Evolutionary conservation across 2,113 vertebrate genomes (phyloP).

Genomic region (Uria aalge): DNA sequence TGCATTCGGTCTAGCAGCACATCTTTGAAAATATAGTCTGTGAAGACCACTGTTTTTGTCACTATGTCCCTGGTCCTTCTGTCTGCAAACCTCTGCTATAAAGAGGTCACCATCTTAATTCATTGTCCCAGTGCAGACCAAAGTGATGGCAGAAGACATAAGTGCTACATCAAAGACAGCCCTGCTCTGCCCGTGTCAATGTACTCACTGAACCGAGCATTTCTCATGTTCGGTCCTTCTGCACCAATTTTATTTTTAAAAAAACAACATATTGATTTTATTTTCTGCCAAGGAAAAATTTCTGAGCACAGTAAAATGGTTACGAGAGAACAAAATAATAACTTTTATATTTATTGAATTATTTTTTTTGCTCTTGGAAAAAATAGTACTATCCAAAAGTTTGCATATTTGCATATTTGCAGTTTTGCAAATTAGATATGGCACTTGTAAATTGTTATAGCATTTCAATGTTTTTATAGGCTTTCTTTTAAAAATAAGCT

Average conservation of each 20-base stretch:
- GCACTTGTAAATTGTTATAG: background rate
- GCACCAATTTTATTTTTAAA: background rate
- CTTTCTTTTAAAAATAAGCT: background rate
- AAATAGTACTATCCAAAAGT: background rate
- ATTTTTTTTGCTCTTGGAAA: background rate
- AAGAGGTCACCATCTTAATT: background rate
- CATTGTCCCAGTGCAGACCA: background rate
- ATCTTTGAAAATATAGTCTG: background rate
- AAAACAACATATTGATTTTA: constrained; percentile 23
- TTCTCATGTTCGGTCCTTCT: background rate
- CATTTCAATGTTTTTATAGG: background rate
- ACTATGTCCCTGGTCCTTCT: background rate
- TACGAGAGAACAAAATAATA: background rate
- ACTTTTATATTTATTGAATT: background rate
- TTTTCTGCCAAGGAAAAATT: background rate
- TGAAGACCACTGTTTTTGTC: background rate
- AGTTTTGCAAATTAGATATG: background rate
- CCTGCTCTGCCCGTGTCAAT: background rate
- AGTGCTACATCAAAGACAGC: constrained; percentile 12
- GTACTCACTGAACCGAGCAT: constrained; percentile 1
- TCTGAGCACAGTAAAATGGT: background rate
- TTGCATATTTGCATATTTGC: background rate
- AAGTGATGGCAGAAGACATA: background rate
- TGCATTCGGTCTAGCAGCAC: background rate
- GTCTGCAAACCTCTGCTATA: background rate